Conservation (phyloP, 2,797 vertebrate species). For the Amniataba percoides region DNA sequence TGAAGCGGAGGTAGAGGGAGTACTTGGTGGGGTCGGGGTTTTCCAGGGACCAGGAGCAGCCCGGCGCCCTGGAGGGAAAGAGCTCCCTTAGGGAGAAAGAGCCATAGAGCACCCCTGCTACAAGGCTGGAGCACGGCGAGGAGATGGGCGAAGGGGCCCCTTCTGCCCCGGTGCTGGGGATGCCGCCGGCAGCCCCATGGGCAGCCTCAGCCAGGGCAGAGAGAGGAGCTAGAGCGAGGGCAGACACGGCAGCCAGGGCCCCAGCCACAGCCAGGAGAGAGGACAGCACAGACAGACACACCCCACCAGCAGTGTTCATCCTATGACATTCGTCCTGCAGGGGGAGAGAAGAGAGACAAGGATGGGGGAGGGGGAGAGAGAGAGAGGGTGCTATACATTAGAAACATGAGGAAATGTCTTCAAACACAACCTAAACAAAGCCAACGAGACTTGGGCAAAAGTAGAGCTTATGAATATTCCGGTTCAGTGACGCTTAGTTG, state of each 20-base stretch:
- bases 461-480: conserved; percentile 4
- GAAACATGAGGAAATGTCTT: conserved; percentile 31
- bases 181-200: conserved; percentile 67
- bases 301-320: conserved; percentile 99
- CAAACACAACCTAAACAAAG: conserved; percentile 38
- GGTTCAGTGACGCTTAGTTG: conserved; percentile 2
- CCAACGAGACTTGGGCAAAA: conserved; percentile 3
- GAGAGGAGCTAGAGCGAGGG: conserved; percentile 78
- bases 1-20: conserved; percentile 97
- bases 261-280: conserved; percentile 93
- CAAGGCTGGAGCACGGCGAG: conserved; percentile 93
- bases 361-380: conserved; percentile 6
- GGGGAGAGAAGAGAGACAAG: conserved; percentile 45
- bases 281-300: conserved; percentile 99
- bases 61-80: conserved; percentile 92
- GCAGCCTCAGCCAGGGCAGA: conserved; percentile 76
- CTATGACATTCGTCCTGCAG: conserved; percentile 99
- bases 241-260: conserved; percentile 84
- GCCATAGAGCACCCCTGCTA: conserved; percentile 97
- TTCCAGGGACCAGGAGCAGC: conserved; percentile 99
- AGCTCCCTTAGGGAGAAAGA: conserved; percentile 99
- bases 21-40: conserved; percentile 99
- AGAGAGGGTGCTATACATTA: conserved; percentile 19
- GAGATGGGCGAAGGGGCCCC: conserved; percentile 65
- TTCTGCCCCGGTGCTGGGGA: conserved; percentile 70